Evolutionary conservation across 2,113 vertebrate species (phyloP), one percentile per base, ranked within the genome.

Genomic region (Marmota flaviventris): DNA sequence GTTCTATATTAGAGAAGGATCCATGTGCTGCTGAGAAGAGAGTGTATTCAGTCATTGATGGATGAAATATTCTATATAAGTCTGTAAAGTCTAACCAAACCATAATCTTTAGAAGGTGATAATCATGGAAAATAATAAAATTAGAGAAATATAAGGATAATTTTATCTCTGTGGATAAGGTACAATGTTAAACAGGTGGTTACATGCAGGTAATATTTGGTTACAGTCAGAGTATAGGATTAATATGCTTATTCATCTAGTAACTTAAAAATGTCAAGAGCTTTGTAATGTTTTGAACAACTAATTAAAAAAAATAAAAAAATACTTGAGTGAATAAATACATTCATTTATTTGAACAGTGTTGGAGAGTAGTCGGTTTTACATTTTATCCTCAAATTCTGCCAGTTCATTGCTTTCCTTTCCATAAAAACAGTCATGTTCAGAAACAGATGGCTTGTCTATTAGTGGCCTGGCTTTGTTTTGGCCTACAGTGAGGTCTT

Each of bases 351-450:
- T 70, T 70, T 79, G 73, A 78, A 72, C 32, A 83, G 39, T 76
- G n/a, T 27, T 76, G 45, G n/a, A 83, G 48, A 70, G 10, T 12
- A 83, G 34, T 29, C 72, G 17, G 58, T 61, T 93, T 93, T 96
- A 91, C 67, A 85, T 72, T 93, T 97, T 58, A 77, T 39, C 48
- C 29, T 22, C 32, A 78, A 90, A 79, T 20, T 48, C 69, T 79
- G n/a, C 3, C 51, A 73, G 24, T 10, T 90, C 37, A 37, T 25
- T 9, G 2, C 34, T 11, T 86, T 93, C 34, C 10, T 65, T 76
- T 88, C 8, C 61, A 39, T 67, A 63, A 86, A 93, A 85, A 12
- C 11, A 77, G 9, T 42, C 53, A 63, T 48, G 24, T 48, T 67
- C 76, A 81, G 92, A 89, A 94, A 69, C 1, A 48, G 76, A 34